These are phyloP conservation scores for Muntiacus muntjak DNA, from an alignment of 2,113 vertebrate species.

Conservation along the genomic window DNA sequence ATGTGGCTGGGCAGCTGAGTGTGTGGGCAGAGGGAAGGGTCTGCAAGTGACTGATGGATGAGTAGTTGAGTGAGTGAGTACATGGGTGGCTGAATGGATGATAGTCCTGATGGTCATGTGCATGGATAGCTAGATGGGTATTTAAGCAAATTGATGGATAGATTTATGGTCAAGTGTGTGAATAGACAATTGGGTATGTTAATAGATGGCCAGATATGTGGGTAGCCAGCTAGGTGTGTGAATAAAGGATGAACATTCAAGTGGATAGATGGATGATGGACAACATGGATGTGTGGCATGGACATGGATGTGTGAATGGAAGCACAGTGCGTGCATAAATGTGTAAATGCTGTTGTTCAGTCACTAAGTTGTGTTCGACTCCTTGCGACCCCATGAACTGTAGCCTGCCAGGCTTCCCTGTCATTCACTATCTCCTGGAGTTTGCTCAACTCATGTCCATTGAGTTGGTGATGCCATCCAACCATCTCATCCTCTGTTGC, in stretches of 20 bases:
- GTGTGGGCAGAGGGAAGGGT: not conserved
- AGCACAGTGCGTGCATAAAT: not conserved
- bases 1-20: not conserved
- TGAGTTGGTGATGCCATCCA: not conserved
- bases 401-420: not conserved
- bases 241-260: not conserved
- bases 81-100: not conserved
- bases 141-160: not conserved
- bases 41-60: not conserved
- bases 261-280: not conserved
- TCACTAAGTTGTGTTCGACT: not conserved
- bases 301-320: too few relatives aligned
- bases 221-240: too few relatives aligned
- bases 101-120: accelerated
- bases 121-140: not conserved
- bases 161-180: not conserved
- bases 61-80: not conserved
- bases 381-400: not conserved
- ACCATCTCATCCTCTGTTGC: not conserved
- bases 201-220: not conserved
- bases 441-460: not conserved
- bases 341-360: not conserved
- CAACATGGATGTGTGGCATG: too few relatives aligned
- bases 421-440: not conserved
- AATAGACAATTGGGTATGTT: not conserved